phyloP scores from a whole-genome alignment of 2,797 vertebrate genomes.

The Enteromius trimaculatus region DNA sequence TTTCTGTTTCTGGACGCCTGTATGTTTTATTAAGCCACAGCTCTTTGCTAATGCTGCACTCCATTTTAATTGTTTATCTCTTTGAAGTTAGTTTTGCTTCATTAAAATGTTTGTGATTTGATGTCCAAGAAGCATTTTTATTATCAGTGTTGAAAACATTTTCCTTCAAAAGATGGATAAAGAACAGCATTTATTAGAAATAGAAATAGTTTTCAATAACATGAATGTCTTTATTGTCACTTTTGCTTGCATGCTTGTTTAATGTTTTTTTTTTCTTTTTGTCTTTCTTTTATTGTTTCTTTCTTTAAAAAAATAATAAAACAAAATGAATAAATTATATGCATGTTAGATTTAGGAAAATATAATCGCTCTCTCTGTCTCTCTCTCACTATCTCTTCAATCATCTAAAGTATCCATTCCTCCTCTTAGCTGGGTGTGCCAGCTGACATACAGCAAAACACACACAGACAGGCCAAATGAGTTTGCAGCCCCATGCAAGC shows the following conservation, averaged over 20 bases:
- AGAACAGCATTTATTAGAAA: neutral
- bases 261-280: neutral
- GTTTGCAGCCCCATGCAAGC: conserved; percentile 4
- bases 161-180: neutral
- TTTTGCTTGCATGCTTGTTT: neutral
- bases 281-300: neutral
- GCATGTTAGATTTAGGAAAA: neutral
- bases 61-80: neutral
- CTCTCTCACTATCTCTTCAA: neutral
- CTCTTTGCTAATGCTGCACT: neutral
- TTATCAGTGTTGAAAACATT: neutral
- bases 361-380: conserved; percentile 12
- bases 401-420: conserved; percentile 29
- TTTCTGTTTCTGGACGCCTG: neutral
- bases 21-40: neutral
- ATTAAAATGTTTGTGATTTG: neutral
- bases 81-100: neutral
- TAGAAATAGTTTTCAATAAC: neutral
- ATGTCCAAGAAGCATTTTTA: neutral
- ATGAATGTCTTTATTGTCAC: neutral
- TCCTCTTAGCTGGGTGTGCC: conserved; percentile 12
- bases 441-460: neutral
- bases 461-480: neutral
- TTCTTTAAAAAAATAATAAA: neutral
- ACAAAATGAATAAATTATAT: neutral